phyloP scores from a whole-genome alignment of 1,140 invertebrate genomes.

The Asobara japonica region DNA sequence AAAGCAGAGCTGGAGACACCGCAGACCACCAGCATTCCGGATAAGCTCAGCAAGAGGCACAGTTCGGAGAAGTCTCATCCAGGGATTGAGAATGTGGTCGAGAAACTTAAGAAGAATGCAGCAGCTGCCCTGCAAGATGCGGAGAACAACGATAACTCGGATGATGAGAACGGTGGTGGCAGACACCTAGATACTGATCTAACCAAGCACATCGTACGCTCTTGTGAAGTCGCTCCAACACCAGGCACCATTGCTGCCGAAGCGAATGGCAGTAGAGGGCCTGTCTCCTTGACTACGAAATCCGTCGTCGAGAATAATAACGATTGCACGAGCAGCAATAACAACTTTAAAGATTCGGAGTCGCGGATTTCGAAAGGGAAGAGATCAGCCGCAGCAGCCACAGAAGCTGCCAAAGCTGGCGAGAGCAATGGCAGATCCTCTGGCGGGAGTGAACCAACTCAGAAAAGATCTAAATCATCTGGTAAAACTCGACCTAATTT shows the following conservation, averaged over 20 bases:
- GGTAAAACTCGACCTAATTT: conserved; percentile 59
- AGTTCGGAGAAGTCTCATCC: conserved; percentile 49
- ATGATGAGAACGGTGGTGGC: too few species aligned
- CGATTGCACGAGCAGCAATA: conserved; percentile 34
- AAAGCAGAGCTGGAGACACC: conserved; percentile 32
- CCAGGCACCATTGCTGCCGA: background rate
- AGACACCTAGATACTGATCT: conserved; percentile 43
- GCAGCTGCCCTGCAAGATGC: conserved; percentile 47
- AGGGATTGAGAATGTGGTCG: conserved; percentile 62
- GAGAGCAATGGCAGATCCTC: background rate
- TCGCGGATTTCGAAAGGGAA: conserved; percentile 36
- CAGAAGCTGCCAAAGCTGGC: background rate
- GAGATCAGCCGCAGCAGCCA: conserved; percentile 6
- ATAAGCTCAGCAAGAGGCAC: conserved; percentile 30
- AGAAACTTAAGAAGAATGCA: conserved; percentile 61
- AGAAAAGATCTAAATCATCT: background rate
- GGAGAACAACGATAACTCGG: too few species aligned
- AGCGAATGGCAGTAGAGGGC: background rate
- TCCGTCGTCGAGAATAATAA: conserved; percentile 34
- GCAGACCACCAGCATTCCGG: conserved; percentile 6
- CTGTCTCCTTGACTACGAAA: background rate
- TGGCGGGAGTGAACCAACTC: background rate
- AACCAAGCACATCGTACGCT: conserved; percentile 55
- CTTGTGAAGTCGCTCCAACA: conserved; percentile 44
- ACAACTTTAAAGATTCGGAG: conserved; percentile 20